phyloP scores from a whole-genome alignment of 2,797 vertebrate species.

The Heliangelus exortis region DNA sequence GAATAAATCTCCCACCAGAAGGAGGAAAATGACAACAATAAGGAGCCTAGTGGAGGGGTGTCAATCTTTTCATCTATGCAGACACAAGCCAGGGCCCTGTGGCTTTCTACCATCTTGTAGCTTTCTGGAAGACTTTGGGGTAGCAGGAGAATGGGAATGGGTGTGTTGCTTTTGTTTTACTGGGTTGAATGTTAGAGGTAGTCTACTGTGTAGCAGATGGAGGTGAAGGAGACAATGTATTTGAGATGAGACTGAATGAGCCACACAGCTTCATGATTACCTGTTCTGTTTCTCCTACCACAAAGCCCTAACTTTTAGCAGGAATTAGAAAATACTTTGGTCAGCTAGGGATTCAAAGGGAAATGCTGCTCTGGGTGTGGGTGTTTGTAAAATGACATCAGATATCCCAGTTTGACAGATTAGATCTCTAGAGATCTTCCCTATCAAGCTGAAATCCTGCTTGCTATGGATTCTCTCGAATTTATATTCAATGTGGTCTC shows the following conservation, averaged over 20 bases:
- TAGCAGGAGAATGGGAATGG: neutral
- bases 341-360: neutral
- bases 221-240: neutral
- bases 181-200: neutral
- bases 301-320: neutral
- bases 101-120: neutral
- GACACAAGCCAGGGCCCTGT: neutral
- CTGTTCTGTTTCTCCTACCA: neutral
- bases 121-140: neutral
- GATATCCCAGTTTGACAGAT: neutral
- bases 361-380: neutral
- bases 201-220: neutral
- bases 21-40: neutral
- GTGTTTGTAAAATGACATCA: neutral
- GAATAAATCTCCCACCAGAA: neutral
- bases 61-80: slow-evolving; percentile 38
- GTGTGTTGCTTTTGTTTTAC: neutral
- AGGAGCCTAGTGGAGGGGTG: neutral
- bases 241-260: neutral
- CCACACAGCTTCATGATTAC: neutral
- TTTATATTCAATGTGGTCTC: neutral
- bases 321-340: neutral
- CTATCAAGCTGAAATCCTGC: neutral
- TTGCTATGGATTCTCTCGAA: neutral
- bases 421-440: neutral